Base-by-base conservation (phyloP, 1,140 invertebrate genomes). In the Drosophila tsacasi region DNA sequence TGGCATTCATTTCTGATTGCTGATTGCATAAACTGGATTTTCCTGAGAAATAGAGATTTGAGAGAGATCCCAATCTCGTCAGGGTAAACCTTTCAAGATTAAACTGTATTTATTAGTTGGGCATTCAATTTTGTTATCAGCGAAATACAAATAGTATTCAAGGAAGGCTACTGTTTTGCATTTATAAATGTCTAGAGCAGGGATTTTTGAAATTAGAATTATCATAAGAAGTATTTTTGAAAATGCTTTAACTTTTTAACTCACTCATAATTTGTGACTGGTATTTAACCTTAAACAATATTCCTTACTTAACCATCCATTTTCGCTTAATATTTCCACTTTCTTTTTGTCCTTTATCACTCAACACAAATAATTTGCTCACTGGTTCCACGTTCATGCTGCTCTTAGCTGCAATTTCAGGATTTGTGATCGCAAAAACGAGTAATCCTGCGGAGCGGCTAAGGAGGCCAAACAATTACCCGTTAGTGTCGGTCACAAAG, bases 401-500 rank as follows among this genome's bases (percentile, higher is more conserved):
- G 84, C 55, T 59, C 69, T 77, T 80, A 49, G 79, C 83, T 89
- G 79, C 92, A 92, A 91, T 93, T 93, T 93, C 90, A 91, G 81
- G 83, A 82, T 91, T 93, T 93, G 92, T 93, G 92, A 93, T 93
- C 92, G 92, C 90, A 91, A 81, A 93, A 93, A 93, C 92, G 92
- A 93, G 92, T 92, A 93, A 27, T 65, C 66, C 76, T 60, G 65
- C 13, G 1, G 52, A 47, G 44, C 61, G 52, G 42, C 46, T 67
- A 44, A 17, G 23, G 12, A 17, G 47, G 19, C 54, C 55, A 39
- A 19, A 32, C 30, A 73, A 78, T 67, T 93, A 93, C 92, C 92
- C 92, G 92, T 93, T 93, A 93, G 91, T 93, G 92, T 93, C 92
- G 92, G 92, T 93, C 92, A 93, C 92, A 93, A 93, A 93, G 81